Evolutionary conservation across 2,888 invertebrate genomes (phyloP).

Genomic region (Ommatoiulus sabulosus): DNA sequence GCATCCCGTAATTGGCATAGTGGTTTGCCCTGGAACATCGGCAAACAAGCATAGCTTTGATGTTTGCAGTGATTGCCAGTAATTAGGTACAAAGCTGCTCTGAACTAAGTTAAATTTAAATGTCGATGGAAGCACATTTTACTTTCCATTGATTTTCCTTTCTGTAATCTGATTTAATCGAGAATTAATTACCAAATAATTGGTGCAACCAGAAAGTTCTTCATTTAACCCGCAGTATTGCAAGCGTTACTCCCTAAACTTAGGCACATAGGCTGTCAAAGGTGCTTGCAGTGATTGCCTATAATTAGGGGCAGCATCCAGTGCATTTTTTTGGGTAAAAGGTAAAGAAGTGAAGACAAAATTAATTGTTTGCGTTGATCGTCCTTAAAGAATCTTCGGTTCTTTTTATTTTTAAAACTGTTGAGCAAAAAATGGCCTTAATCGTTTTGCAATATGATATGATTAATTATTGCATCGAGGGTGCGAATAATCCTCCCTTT

Average conservation of each 20-base stretch:
- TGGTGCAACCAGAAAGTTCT: too few relatives aligned
- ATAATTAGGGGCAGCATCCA: background rate
- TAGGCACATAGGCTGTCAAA: too few relatives aligned
- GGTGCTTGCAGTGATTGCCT: background rate
- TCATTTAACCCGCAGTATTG: too few relatives aligned
- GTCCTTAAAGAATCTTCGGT: background rate
- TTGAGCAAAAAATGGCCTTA: background rate
- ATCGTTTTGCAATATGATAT: slow-evolving; percentile 31
- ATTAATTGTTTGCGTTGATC: background rate
- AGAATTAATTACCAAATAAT: too few relatives aligned
- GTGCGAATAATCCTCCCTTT: background rate
- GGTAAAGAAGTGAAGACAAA: background rate
- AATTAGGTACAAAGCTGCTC: background rate
- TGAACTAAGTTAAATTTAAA: background rate
- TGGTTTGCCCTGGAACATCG: background rate
- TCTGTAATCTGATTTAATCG: too few relatives aligned
- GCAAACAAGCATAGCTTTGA: background rate
- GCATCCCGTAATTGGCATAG: too few relatives aligned
- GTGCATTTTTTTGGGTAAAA: background rate
- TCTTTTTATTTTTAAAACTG: background rate
- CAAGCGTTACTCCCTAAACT: too few relatives aligned
- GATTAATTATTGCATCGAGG: slow-evolving; percentile 6
- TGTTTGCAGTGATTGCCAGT: background rate
- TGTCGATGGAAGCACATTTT: too few relatives aligned
- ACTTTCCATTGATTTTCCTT: too few relatives aligned